Percentiles rank a stretch among this genome's conserved stretches.
Evolutionary conservation across 1,140 invertebrate species (phyloP).

Genomic region (Drosophila parabipectinata): DNA sequence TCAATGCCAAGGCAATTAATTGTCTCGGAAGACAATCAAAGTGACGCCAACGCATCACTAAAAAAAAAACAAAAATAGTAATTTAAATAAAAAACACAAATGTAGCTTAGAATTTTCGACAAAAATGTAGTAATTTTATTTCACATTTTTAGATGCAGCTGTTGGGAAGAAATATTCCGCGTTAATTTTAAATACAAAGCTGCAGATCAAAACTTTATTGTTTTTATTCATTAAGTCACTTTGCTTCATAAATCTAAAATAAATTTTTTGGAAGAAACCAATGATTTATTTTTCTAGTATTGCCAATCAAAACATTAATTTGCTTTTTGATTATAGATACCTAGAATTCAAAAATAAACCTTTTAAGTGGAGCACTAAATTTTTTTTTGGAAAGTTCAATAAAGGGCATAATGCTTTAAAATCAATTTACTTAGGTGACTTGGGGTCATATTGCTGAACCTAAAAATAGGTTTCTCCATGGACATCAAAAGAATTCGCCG

Average conservation of each 20-base stretch:
- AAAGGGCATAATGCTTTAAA: constrained; percentile 1
- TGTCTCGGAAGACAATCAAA: constrained; percentile 54
- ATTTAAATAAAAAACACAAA: constrained; percentile 6
- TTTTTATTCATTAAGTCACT: background rate
- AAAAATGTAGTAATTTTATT: background rate
- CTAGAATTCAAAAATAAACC: background rate
- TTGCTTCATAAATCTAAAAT: background rate
- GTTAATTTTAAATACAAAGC: background rate
- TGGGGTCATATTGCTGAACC: constrained; percentile 3
- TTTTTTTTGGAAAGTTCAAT: constrained; percentile 8
- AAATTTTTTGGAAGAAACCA: background rate
- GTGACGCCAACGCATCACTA: constrained; percentile 37
- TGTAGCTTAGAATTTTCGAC: background rate
- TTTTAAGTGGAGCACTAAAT: background rate
- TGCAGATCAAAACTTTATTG: background rate
- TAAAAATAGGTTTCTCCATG: constrained; percentile 28
- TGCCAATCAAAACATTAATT: background rate
- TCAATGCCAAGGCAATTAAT: constrained; percentile 75
- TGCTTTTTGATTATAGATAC: background rate
- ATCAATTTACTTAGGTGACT: constrained; percentile 31
- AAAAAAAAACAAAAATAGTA: constrained; percentile 10
- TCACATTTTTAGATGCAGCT: background rate
- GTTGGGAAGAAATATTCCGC: background rate
- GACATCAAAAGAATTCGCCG: background rate
- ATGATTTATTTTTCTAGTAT: background rate